Conservation (phyloP, 2,888 invertebrate species). For the Cryptocheilus praepositus region DNA sequence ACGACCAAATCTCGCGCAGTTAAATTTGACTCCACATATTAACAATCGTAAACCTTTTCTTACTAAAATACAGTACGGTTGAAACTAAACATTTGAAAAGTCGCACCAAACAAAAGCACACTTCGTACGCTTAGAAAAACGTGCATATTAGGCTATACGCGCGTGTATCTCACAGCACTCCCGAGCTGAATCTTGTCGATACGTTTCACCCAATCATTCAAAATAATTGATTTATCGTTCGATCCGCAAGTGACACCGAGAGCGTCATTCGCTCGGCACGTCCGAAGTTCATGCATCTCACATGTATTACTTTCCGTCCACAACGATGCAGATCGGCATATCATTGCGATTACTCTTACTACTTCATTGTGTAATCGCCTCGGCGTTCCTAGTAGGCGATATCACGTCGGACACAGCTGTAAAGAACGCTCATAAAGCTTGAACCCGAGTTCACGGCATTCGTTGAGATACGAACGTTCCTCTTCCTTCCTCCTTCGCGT, state of each 20-base stretch:
- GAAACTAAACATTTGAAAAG: too few relatives aligned
- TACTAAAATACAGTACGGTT: too few relatives aligned
- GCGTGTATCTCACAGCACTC: background rate
- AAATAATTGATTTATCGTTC: slow-evolving; percentile 51
- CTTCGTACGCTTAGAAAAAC: background rate
- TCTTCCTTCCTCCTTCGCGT: slow-evolving; percentile 13
- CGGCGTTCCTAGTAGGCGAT: slow-evolving; percentile 58
- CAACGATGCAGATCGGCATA: slow-evolving; percentile 35
- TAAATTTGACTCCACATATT: too few relatives aligned
- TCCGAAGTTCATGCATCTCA: slow-evolving; percentile 43
- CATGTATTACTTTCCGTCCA: slow-evolving; percentile 17
- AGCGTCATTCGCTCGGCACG: slow-evolving; percentile 26
- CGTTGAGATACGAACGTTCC: too few relatives aligned
- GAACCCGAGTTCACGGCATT: slow-evolving; percentile 63
- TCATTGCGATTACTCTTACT: slow-evolving; percentile 57
- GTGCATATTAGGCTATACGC: background rate
- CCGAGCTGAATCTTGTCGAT: background rate
- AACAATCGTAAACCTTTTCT: too few relatives aligned
- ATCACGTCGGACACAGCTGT: slow-evolving; percentile 56
- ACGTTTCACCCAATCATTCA: slow-evolving; percentile 18
- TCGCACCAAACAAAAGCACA: too few relatives aligned
- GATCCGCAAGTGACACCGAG: slow-evolving; percentile 36
- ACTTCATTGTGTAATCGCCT: slow-evolving; percentile 60
- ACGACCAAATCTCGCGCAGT: too few relatives aligned
- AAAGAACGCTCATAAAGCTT: slow-evolving; percentile 58